Conservation (phyloP, 2,113 vertebrate genomes). For the Solea solea region DNA sequence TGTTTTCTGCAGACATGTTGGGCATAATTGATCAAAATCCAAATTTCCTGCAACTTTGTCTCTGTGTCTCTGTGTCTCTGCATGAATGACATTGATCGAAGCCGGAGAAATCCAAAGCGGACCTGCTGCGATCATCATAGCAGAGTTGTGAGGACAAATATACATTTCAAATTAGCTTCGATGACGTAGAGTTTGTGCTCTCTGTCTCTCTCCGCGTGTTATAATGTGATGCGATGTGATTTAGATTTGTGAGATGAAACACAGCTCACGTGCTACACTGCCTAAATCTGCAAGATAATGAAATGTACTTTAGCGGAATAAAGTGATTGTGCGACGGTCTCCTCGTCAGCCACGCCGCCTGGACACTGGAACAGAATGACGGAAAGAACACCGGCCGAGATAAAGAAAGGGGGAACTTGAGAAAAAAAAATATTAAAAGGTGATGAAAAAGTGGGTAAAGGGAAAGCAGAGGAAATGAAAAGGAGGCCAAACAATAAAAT, state of each 20-base stretch:
- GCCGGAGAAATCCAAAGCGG: conserved; percentile 24
- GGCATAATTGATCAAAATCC: conserved; percentile 26
- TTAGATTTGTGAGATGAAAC: conserved; percentile 3
- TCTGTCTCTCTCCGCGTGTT: not conserved
- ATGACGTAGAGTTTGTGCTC: not conserved
- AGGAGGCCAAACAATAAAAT: too few species aligned
- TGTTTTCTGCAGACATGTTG: not conserved
- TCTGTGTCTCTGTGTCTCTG: conserved; percentile 10
- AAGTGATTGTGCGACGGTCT: conserved; percentile 16
- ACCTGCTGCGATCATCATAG: conserved; percentile 28
- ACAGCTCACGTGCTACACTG: conserved; percentile 18
- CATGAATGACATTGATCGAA: conserved; percentile 29
- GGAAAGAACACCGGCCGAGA: not conserved
- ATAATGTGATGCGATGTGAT: not conserved
- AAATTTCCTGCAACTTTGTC: not conserved
- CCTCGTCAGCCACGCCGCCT: not conserved
- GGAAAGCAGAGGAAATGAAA: too few species aligned
- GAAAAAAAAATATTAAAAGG: not conserved
- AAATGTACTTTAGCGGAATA: conserved; percentile 36
- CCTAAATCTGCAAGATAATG: conserved; percentile 31
- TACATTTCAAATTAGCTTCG: conserved; percentile 15
- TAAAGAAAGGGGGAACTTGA: too few species aligned
- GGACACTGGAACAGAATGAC: not conserved
- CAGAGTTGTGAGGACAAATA: conserved; percentile 12
- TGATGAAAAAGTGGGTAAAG: not conserved